phyloP scores from a whole-genome alignment of 2,797 vertebrate species.

The Diplodus sargus region DNA sequence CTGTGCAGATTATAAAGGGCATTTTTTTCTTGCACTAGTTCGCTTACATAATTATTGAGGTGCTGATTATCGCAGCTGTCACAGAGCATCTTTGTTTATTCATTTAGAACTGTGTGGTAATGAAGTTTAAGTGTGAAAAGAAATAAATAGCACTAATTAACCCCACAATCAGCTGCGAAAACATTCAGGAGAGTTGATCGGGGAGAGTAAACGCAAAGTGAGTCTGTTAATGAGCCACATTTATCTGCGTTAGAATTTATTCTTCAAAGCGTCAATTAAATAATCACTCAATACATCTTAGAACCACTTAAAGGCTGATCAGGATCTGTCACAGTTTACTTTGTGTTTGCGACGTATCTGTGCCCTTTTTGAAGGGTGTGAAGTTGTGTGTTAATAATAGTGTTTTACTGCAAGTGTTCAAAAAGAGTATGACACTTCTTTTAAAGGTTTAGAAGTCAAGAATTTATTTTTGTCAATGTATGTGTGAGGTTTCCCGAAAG shows the following conservation, averaged over 20 bases:
- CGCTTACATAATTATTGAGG: not conserved
- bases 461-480: too few relatives aligned
- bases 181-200: conserved; percentile 1
- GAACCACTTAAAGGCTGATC: not conserved
- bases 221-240: not conserved
- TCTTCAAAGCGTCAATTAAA: not conserved
- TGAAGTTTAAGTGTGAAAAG: not conserved
- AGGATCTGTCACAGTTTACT: not conserved
- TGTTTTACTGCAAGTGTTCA: too few relatives aligned
- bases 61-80: not conserved
- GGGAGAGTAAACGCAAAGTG: not conserved
- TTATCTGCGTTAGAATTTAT: not conserved
- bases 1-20: conserved; percentile 4
- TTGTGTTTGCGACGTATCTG: not conserved
- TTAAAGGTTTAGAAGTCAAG: not conserved
- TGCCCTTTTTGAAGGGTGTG: not conserved
- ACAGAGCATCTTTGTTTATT: not conserved
- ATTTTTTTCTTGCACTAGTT: not conserved
- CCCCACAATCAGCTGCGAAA: not conserved
- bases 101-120: not conserved
- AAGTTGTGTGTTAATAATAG: too few relatives aligned
- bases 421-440: not conserved
- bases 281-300: not conserved
- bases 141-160: conserved; percentile 1
- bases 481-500: too few relatives aligned